Percentiles rank a stretch among this genome's conserved stretches.
Conservation (phyloP, 1,140 invertebrate species). For the Brachionus plicatilis region DNA sequence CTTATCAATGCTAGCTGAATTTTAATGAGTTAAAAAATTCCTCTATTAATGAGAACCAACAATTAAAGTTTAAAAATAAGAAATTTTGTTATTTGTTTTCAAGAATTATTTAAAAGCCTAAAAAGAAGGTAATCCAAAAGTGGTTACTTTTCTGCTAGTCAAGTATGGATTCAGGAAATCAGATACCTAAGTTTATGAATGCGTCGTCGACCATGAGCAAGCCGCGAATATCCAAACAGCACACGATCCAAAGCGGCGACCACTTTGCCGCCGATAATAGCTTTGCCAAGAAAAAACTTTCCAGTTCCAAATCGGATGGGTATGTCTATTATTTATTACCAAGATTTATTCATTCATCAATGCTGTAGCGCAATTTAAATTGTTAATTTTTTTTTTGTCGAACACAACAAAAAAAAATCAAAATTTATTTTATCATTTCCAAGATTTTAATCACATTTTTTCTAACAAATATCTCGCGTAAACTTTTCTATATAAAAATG, state of each 20-base stretch:
- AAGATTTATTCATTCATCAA: neutral
- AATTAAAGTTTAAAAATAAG: conserved; percentile 2
- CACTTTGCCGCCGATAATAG: neutral
- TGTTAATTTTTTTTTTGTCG: neutral
- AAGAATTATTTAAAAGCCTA: neutral
- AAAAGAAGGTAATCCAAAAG: neutral
- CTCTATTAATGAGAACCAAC: conserved; percentile 8
- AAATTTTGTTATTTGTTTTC: neutral
- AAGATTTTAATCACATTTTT: conserved; percentile 4
- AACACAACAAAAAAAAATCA: neutral
- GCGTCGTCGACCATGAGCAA: neutral
- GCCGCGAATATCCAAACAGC: neutral
- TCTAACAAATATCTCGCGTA: neutral
- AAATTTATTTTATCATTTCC: neutral
- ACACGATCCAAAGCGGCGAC: neutral
- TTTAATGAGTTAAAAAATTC: conserved; percentile 4
- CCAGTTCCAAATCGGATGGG: conserved; percentile 10
- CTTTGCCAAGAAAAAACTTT: neutral
- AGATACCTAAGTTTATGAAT: neutral
- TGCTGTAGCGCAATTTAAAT: neutral
- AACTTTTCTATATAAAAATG: neutral
- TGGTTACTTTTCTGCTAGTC: neutral
- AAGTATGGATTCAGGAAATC: neutral
- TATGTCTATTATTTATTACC: neutral
- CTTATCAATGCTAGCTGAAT: neutral